Evolutionary conservation across 2,113 vertebrate genomes (phyloP).

Genomic region (Oncorhynchus keta): DNA sequence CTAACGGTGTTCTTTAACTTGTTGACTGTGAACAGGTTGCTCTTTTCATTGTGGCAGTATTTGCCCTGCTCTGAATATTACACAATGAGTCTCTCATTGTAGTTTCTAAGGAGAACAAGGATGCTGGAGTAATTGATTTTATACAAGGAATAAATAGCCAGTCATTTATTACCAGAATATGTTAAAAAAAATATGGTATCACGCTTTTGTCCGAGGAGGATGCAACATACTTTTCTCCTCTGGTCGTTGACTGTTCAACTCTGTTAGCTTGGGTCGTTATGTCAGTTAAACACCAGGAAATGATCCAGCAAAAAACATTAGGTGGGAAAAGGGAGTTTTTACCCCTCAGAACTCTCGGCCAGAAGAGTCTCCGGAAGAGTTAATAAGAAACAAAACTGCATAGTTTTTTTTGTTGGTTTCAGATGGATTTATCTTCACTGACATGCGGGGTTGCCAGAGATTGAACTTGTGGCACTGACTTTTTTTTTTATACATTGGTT

Average conservation of each 20-base stretch:
- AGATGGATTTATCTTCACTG: not conserved
- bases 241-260: not conserved
- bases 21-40: no score
- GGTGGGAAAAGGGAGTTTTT: no score
- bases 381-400: not conserved
- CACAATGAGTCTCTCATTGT: no score
- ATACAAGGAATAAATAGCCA: not conserved
- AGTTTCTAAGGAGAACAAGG: no score
- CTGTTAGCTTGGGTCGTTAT: not conserved
- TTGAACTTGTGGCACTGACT: no score
- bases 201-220: not conserved
- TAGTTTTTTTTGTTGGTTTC: not conserved
- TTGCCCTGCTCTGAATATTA: no score
- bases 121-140: not conserved
- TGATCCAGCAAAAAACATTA: not conserved
- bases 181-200: not conserved
- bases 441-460: no score
- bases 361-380: no score
- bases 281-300: not conserved
- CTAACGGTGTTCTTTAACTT: no score
- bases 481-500: no score
- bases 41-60: no score
- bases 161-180: not conserved
- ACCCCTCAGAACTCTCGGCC: no score
- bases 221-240: not conserved